A percentile compares a stretch with the other conserved stretches of the same genome.
Conservation (phyloP, 1,140 invertebrate species). For the Lasioglossum albipes region DNA sequence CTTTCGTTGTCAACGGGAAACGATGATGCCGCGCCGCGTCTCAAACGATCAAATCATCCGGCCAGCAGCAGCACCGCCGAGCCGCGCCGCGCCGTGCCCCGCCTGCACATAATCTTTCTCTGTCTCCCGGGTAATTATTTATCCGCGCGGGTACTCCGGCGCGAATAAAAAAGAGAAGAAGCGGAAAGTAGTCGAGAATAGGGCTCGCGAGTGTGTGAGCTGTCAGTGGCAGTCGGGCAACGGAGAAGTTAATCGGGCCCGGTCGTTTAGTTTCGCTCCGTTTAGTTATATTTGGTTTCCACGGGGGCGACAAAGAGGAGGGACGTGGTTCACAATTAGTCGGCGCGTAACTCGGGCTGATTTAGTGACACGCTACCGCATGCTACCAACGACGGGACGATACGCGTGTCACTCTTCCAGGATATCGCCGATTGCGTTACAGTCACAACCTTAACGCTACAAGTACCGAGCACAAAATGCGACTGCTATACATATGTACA, state of each 20-base stretch:
- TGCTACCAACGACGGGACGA: conserved; percentile 34
- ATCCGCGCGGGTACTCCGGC: conserved; percentile 29
- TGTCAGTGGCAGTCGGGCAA: conserved; percentile 22
- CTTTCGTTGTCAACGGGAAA: not conserved
- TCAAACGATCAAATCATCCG: not conserved
- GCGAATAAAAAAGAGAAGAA: not conserved
- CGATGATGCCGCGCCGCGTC: not conserved
- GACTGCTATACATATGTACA: too few relatives aligned
- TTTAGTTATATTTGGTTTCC: conserved; percentile 79
- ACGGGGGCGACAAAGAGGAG: conserved; percentile 62
- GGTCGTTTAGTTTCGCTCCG: conserved; percentile 72
- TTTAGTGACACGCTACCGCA: conserved; percentile 69
- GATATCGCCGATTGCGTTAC: conserved; percentile 32
- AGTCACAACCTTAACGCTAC: not conserved
- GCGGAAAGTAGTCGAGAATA: conserved; percentile 27
- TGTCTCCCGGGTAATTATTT: conserved; percentile 40
- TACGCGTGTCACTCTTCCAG: conserved; percentile 53
- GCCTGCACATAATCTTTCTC: too few relatives aligned
- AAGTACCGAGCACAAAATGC: too few relatives aligned
- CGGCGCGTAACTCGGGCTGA: conserved; percentile 77
- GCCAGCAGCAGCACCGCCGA: too few relatives aligned
- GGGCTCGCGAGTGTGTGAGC: not conserved
- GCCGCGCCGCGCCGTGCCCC: too few relatives aligned
- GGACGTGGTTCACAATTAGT: conserved; percentile 77
- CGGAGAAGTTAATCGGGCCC: conserved; percentile 72